phyloP scores from a whole-genome alignment of 2,888 invertebrate species.

The Digitonthophagus gazella region DNA sequence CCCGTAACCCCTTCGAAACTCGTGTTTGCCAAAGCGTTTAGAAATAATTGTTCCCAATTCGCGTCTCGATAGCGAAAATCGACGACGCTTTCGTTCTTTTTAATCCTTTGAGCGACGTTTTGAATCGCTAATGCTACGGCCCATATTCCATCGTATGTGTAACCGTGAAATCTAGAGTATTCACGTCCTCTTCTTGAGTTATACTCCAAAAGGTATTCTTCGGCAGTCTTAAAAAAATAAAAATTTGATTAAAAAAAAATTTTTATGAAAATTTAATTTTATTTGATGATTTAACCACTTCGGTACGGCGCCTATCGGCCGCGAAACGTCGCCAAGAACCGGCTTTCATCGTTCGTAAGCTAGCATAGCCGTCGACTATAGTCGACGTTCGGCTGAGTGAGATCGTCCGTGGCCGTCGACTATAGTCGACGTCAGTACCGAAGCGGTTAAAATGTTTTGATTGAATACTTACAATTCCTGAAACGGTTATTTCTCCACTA shows the following conservation, averaged over 20 bases:
- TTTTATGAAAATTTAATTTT: background rate
- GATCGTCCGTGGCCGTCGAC: no score
- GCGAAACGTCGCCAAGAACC: no score
- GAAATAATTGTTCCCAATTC: constrained; percentile 82
- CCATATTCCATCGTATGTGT: constrained; percentile 99
- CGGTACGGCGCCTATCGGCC: no score
- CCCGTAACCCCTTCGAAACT: constrained; percentile 75
- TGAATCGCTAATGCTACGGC: constrained; percentile 94
- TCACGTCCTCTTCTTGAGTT: constrained; percentile 75
- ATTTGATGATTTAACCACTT: no score
- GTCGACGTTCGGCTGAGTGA: no score
- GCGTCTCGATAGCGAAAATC: constrained; percentile 84
- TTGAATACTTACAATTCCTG: constrained; percentile 75
- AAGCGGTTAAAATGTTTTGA: background rate
- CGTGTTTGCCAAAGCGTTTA: constrained; percentile 86
- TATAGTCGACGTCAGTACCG: background rate
- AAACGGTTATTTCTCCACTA: constrained; percentile 81
- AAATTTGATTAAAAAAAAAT: constrained; percentile 3
- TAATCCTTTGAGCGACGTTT: constrained; percentile 74
- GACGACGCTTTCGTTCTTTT: constrained; percentile 72
- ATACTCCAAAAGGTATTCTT: constrained; percentile 84
- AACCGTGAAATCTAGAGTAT: constrained; percentile 94
- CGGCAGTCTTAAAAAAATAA: constrained; percentile 70
- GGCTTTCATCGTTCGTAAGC: no score
- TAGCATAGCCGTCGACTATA: no score